Conservation (phyloP, 2,888 invertebrate species). For the Epinotia brunnichana region DNA sequence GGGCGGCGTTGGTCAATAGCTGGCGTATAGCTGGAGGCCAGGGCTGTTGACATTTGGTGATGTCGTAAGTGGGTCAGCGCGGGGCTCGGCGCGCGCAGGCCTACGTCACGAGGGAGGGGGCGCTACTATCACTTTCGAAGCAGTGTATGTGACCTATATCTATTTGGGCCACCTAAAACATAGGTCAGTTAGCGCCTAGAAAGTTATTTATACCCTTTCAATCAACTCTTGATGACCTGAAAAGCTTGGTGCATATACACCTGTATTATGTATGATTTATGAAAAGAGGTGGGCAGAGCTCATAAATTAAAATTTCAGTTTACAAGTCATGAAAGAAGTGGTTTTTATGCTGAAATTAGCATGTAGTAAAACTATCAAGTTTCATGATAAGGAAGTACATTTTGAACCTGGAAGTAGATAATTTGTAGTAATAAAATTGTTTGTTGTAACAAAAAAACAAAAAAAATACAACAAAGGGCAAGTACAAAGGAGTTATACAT, state of each 20-base stretch:
- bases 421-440: neutral
- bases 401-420: neutral
- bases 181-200: slow-evolving; percentile 45
- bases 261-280: too few species aligned
- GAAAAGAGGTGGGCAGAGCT: neutral
- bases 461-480: too few species aligned
- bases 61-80: slow-evolving; percentile 77
- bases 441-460: too few species aligned
- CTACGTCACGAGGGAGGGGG: slow-evolving; percentile 65
- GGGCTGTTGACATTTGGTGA: slow-evolving; percentile 73
- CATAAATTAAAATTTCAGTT: neutral
- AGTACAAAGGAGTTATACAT: too few species aligned
- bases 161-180: slow-evolving; percentile 45
- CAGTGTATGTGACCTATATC: slow-evolving; percentile 33
- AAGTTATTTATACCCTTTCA: slow-evolving; percentile 22
- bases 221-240: neutral
- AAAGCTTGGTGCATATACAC: neutral
- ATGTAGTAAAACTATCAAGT: neutral
- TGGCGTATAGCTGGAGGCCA: slow-evolving; percentile 56
- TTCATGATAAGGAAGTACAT: too few species aligned
- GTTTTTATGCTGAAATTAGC: neutral
- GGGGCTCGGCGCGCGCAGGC: slow-evolving; percentile 73
- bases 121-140: slow-evolving; percentile 67
- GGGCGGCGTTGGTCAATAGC: slow-evolving; percentile 66
- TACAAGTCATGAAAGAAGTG: neutral